A percentile compares a stretch with the other conserved stretches of the same genome.
Evolutionary conservation across 2,888 invertebrate genomes (phyloP).

Genomic region (Eristalinus aeneus): DNA sequence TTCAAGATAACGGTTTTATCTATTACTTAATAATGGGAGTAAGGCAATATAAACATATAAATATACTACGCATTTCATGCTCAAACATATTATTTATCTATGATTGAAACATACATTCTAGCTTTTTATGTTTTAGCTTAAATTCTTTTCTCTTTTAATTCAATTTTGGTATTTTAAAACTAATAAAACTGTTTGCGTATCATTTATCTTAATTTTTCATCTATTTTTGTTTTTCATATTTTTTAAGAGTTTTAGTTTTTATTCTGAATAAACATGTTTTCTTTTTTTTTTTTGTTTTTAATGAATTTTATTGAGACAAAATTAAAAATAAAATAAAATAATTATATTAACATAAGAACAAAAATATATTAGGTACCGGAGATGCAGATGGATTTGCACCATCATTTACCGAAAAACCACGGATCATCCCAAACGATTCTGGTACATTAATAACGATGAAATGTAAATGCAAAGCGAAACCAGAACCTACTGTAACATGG

Average conservation of each 20-base stretch:
- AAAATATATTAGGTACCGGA: conserved; percentile 88
- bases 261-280: neutral
- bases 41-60: conserved; percentile 2
- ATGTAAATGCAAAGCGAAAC: conserved; percentile 97
- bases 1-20: neutral
- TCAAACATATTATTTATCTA: conserved; percentile 32
- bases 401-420: conserved; percentile 98
- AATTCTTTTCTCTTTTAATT: neutral
- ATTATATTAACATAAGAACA: conserved; percentile 67
- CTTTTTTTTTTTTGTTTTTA: neutral
- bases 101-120: conserved; percentile 13
- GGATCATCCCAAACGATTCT: conserved; percentile 98
- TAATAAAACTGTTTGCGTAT: conserved; percentile 58
- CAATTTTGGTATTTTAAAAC: conserved; percentile 27
- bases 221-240: neutral
- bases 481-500: conserved; percentile 97
- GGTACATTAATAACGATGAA: conserved; percentile 98
- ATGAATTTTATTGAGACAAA: neutral
- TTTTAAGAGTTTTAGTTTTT: neutral
- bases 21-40: conserved; percentile 44
- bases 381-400: conserved; percentile 95
- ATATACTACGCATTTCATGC: conserved; percentile 45
- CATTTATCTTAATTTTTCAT: conserved; percentile 21
- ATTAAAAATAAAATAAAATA: neutral
- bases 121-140: conserved; percentile 57